These are phyloP conservation scores for Parasteatoda lunata DNA, from an alignment of 2,888 invertebrate genomes.

Conservation along the genomic window DNA sequence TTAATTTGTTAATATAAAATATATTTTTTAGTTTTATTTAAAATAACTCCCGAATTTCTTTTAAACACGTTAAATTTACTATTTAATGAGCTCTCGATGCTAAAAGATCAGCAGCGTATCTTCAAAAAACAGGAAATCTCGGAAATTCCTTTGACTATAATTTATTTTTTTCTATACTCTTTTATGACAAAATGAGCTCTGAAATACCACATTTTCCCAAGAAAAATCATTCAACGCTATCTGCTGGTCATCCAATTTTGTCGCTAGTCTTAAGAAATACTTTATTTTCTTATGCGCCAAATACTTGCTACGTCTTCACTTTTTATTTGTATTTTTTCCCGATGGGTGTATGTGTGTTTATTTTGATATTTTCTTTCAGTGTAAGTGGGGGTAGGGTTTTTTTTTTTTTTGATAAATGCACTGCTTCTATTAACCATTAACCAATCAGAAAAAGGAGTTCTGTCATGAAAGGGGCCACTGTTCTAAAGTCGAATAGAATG, in stretches of 20 bases:
- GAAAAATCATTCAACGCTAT: background rate
- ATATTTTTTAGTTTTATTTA: too few species aligned
- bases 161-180: too few species aligned
- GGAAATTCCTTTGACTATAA: too few species aligned
- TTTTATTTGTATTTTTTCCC: constrained; percentile 15
- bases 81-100: too few species aligned
- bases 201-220: background rate
- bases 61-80: too few species aligned
- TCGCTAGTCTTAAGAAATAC: constrained; percentile 20
- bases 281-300: constrained; percentile 11
- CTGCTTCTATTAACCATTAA: constrained; percentile 32
- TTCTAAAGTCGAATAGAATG: constrained; percentile 6
- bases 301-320: constrained; percentile 14
- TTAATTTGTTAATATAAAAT: too few species aligned
- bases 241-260: constrained; percentile 7
- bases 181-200: too few species aligned
- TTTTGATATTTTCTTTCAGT: constrained; percentile 57
- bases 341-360: constrained; percentile 9
- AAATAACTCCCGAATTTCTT: too few species aligned
- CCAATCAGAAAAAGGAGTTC: constrained; percentile 32
- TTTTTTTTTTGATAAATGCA: constrained; percentile 32
- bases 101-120: too few species aligned
- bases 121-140: too few species aligned
- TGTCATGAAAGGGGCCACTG: constrained; percentile 38
- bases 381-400: constrained; percentile 8